These are phyloP conservation scores for Rhinella marina DNA, from an alignment of 2,797 vertebrate species.

Conservation along the genomic window DNA sequence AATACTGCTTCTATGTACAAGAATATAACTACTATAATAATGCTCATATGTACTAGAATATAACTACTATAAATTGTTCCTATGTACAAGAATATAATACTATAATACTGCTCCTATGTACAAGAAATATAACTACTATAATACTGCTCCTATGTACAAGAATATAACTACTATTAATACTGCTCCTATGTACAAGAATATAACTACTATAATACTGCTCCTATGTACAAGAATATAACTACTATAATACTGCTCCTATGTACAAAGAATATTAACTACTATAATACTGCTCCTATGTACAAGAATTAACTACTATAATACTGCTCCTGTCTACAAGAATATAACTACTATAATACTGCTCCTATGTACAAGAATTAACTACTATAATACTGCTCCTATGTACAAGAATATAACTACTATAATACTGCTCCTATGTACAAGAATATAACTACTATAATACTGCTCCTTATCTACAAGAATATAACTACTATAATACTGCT, in stretches of 20 bases:
- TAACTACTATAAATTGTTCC: background rate
- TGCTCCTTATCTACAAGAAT: background rate
- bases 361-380: too few relatives aligned
- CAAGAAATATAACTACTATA: background rate
- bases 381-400: too few relatives aligned
- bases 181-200: background rate
- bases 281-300: constrained; percentile 3
- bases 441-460: background rate
- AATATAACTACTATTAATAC: constrained; percentile 7
- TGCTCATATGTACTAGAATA: background rate
- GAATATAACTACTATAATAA: constrained; percentile 2
- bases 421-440: background rate
- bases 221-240: constrained; percentile 1
- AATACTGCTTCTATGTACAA: constrained; percentile 1
- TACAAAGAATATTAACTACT: constrained; percentile 6
- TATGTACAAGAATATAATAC: background rate
- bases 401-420: too few relatives aligned
- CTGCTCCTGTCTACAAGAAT: background rate
- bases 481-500: constrained; percentile 1
- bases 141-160: background rate
- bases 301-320: constrained; percentile 12
- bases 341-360: too few relatives aligned
- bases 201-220: constrained; percentile 12
- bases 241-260: constrained; percentile 5
- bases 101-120: background rate